phyloP scores from a whole-genome alignment of 2,888 invertebrate species.

The Halictus ligatus region DNA sequence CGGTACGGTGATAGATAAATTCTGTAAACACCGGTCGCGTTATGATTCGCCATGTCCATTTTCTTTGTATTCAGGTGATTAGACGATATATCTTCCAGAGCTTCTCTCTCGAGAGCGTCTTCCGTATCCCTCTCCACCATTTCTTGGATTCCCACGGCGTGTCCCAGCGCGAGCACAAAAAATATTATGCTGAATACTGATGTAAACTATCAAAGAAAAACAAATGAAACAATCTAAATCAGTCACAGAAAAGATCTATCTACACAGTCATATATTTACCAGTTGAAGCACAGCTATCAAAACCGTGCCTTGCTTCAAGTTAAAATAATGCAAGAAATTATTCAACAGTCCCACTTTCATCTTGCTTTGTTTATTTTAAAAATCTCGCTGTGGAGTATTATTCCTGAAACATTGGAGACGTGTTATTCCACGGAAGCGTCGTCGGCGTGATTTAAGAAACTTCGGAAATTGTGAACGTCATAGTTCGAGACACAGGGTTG shows the following conservation, averaged over 20 bases:
- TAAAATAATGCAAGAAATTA: conserved; percentile 81
- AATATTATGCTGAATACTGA: conserved; percentile 67
- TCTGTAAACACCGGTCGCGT: conserved; percentile 81
- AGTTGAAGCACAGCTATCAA: conserved; percentile 84
- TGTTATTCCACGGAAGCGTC: not conserved
- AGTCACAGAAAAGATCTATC: not conserved
- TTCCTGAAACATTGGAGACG: conserved; percentile 23
- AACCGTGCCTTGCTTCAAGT: conserved; percentile 83
- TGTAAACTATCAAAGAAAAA: conserved; percentile 49
- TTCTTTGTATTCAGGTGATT: conserved; percentile 83
- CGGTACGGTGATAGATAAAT: not conserved
- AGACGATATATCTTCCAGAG: conserved; percentile 80
- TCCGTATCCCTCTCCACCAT: conserved; percentile 84
- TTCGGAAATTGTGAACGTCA: not conserved
- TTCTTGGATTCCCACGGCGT: conserved; percentile 83
- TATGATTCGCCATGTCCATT: conserved; percentile 84
- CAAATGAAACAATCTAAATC: not conserved
- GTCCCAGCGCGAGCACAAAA: conserved; percentile 81
- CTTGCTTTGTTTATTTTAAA: conserved; percentile 41
- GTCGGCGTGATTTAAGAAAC: not conserved
- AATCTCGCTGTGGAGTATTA: not conserved
- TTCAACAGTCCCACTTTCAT: conserved; percentile 80
- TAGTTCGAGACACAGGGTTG: not conserved
- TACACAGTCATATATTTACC: conserved; percentile 75
- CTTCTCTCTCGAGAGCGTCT: conserved; percentile 83